These are phyloP conservation scores for Falco punctatus DNA, from an alignment of 2,113 vertebrate species.

Conservation along the genomic window DNA sequence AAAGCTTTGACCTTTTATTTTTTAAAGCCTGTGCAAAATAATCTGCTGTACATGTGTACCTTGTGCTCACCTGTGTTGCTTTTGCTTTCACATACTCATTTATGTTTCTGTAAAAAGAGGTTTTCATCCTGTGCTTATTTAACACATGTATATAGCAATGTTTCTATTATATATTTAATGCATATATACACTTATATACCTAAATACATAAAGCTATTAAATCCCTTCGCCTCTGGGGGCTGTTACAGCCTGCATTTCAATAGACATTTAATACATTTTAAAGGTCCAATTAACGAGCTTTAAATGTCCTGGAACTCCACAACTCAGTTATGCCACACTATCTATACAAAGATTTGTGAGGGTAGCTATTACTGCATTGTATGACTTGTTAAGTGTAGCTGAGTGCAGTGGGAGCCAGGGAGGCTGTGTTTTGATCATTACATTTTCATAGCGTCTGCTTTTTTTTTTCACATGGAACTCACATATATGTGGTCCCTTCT, in stretches of 20 bases:
- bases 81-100: neutral
- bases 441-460: neutral
- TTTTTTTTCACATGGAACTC: neutral
- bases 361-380: neutral
- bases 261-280: neutral
- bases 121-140: neutral
- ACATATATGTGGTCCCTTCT: neutral
- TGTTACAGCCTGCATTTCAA: neutral
- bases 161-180: neutral
- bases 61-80: rapidly evolving
- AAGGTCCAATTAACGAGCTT: neutral
- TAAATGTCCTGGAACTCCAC: neutral
- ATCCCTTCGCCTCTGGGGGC: neutral
- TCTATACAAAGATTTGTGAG: neutral
- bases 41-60: neutral
- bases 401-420: neutral
- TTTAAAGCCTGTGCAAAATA: neutral
- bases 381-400: neutral
- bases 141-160: neutral
- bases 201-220: neutral
- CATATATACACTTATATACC: neutral
- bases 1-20: neutral
- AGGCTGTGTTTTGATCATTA: constrained; percentile 5
- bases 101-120: neutral
- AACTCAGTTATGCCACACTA: neutral